Conservation (phyloP, 2,888 invertebrate species). For the Cosmia pyralina region DNA sequence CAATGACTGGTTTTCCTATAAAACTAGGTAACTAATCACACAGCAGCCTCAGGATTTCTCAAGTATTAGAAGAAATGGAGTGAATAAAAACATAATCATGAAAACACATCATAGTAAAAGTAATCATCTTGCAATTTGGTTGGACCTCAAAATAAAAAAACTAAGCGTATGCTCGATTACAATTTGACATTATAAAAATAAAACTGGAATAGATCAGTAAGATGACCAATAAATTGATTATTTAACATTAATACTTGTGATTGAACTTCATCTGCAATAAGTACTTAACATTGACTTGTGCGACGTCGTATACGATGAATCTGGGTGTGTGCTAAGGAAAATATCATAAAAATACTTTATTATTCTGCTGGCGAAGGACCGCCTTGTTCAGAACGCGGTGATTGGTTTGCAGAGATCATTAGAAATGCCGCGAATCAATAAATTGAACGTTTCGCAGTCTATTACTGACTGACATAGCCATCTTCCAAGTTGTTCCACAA, state of each 20-base stretch:
- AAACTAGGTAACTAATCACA: conserved; percentile 58
- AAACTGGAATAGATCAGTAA: conserved; percentile 18
- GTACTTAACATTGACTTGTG: conserved; percentile 97
- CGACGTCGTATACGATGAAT: conserved; percentile 98
- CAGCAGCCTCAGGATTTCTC: not conserved
- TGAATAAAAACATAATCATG: not conserved
- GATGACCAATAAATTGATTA: not conserved
- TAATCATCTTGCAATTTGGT: conserved; percentile 7
- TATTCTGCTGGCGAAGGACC: not conserved
- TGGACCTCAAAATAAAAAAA: not conserved
- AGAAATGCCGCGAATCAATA: not conserved
- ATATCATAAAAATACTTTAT: conserved; percentile 8
- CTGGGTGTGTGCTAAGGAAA: conserved; percentile 83
- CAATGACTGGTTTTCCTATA: conserved; percentile 2
- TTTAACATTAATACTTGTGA: conserved; percentile 89
- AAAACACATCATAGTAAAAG: too few species aligned
- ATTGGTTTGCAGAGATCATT: not conserved
- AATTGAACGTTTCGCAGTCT: not conserved
- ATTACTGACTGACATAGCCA: not conserved
- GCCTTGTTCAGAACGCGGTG: not conserved
- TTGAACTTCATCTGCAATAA: conserved; percentile 96
- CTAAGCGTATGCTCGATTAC: conserved; percentile 7
- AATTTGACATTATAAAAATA: conserved; percentile 4
- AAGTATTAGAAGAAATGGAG: not conserved
- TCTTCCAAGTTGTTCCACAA: not conserved